These are phyloP conservation scores for Pterocles orientalis DNA, from an alignment of 2,113 vertebrate genomes.

Conservation along the genomic window DNA sequence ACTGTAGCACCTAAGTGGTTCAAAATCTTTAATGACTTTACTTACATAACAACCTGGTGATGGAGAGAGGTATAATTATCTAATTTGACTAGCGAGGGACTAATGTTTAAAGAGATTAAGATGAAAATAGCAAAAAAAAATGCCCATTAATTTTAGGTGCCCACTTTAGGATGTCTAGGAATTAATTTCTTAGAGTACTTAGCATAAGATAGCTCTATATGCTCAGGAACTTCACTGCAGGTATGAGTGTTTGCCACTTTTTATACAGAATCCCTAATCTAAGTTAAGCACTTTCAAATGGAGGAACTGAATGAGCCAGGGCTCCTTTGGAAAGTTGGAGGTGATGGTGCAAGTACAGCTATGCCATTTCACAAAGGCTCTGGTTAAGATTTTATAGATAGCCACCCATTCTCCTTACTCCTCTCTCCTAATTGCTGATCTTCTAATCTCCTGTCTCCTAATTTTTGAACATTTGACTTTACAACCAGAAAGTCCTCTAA, in stretches of 20 bases:
- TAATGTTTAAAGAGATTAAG: not conserved
- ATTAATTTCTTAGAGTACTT: conserved; percentile 28
- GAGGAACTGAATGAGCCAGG: not conserved
- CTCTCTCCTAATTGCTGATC: not conserved
- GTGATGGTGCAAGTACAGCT: not conserved
- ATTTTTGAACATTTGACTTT: not conserved
- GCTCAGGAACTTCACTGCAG: not conserved
- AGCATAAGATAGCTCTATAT: not conserved
- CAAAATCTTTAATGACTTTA: conserved; percentile 17
- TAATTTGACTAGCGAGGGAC: not conserved
- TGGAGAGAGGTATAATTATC: conserved; percentile 13
- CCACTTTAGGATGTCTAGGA: conserved; percentile 25
- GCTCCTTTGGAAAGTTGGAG: not conserved
- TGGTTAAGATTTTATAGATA: not conserved
- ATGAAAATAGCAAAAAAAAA: not conserved
- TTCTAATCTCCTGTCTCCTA: not conserved
- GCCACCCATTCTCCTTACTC: not conserved
- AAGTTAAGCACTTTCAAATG: not conserved
- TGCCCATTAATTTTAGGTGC: conserved; percentile 10
- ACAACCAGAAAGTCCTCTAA: not conserved
- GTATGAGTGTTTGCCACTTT: not conserved
- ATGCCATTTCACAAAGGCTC: not conserved
- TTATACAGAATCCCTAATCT: not conserved
- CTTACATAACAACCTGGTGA: conserved; percentile 1
- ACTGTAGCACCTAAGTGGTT: not conserved